Percentiles rank a stretch among this genome's conserved stretches.
Evolutionary conservation across 2,888 invertebrate genomes (phyloP).

Genomic region (Pandemis corylana): DNA sequence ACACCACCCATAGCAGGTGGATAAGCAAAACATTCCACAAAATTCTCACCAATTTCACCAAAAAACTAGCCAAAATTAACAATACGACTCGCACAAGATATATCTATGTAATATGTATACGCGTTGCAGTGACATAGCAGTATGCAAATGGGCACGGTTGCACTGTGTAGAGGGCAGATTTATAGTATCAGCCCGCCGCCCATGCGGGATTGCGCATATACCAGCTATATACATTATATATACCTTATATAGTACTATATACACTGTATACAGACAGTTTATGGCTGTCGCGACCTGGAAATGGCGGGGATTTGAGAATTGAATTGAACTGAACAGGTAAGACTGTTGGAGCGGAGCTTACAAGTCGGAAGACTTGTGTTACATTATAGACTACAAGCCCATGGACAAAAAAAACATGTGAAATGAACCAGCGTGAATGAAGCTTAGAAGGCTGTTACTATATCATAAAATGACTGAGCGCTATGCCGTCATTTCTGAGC

Average conservation of each 20-base stretch:
- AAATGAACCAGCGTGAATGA: too few species aligned
- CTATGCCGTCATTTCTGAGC: too few species aligned
- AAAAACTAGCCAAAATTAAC: not conserved
- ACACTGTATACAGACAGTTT: conserved; percentile 16
- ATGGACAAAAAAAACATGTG: too few species aligned
- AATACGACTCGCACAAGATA: not conserved
- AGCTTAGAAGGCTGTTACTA: too few species aligned
- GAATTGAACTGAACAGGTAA: conserved; percentile 13
- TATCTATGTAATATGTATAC: not conserved
- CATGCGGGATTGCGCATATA: conserved; percentile 28
- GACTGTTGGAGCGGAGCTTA: not conserved
- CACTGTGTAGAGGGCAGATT: conserved; percentile 37
- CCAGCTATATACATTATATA: not conserved
- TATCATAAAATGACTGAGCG: too few species aligned
- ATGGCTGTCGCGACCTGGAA: conserved; percentile 13
- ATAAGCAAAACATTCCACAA: not conserved
- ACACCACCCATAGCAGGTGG: too few species aligned
- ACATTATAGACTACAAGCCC: too few species aligned
- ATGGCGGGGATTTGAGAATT: conserved; percentile 26
- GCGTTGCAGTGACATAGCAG: conserved; percentile 21
- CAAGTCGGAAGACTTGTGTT: not conserved
- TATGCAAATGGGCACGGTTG: conserved; percentile 40
- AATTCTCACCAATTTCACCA: not conserved
- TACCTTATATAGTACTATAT: not conserved
- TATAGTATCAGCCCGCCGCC: conserved; percentile 36